phyloP scores from a whole-genome alignment of 1,140 invertebrate genomes.

The Olivierus martensii region DNA sequence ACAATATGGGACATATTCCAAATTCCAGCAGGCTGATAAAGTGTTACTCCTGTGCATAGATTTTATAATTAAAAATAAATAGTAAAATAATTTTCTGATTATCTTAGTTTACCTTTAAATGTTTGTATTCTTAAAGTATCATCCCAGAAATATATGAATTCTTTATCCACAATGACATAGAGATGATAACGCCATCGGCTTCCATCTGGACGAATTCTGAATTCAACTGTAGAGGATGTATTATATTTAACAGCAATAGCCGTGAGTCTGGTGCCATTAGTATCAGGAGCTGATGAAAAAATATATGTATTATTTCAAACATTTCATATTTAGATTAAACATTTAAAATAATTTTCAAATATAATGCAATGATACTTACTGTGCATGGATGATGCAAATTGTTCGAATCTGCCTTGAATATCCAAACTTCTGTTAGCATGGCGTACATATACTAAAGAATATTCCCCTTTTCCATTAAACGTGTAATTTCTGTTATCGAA shows the following conservation, averaged over 20 bases:
- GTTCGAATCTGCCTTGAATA: slow-evolving; percentile 77
- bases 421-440: slow-evolving; percentile 62
- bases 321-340: too few species aligned
- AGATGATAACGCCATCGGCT: slow-evolving; percentile 82
- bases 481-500: slow-evolving; percentile 82
- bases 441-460: slow-evolving; percentile 63
- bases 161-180: slow-evolving; percentile 75
- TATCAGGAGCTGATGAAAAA: slow-evolving; percentile 3
- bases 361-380: slow-evolving; percentile 18
- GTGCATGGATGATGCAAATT: slow-evolving; percentile 33
- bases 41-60: slow-evolving; percentile 49
- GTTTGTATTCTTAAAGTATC: slow-evolving; percentile 74
- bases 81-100: too few species aligned
- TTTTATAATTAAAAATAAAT: too few species aligned
- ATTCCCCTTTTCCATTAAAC: slow-evolving; percentile 93
- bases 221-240: slow-evolving; percentile 68
- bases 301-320: too few species aligned
- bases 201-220: slow-evolving; percentile 59
- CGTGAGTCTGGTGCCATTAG: slow-evolving; percentile 72
- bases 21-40: slow-evolving; percentile 80
- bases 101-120: slow-evolving; percentile 58
- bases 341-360: too few species aligned
- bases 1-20: slow-evolving; percentile 88
- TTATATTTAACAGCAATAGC: slow-evolving; percentile 55
- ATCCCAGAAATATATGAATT: slow-evolving; percentile 74